A percentile compares a stretch with the other conserved stretches of the same genome.
Conservation (phyloP, 2,797 vertebrate species). For the Gallinago nigripennis region DNA sequence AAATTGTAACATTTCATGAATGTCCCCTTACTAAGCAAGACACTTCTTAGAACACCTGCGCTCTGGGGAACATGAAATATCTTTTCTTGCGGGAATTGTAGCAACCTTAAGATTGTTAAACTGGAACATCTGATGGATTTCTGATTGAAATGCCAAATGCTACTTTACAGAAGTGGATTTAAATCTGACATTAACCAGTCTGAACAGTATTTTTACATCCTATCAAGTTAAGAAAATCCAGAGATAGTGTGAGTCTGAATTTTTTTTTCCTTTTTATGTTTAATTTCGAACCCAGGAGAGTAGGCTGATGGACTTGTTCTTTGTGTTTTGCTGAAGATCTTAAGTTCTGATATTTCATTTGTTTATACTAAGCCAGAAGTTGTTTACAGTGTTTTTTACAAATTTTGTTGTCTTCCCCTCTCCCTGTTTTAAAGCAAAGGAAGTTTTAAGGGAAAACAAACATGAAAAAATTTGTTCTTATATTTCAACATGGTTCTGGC, state of each 20-base stretch:
- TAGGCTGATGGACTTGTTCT: neutral
- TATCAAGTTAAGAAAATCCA: neutral
- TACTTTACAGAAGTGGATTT: constrained; percentile 4
- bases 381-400: neutral
- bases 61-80: constrained; percentile 49
- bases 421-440: neutral
- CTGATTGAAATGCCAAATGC: constrained; percentile 40
- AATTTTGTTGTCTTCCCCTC: neutral
- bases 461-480: neutral
- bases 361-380: neutral
- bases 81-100: constrained; percentile 54
- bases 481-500: neutral
- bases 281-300: neutral
- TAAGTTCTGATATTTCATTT: neutral
- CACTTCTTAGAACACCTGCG: constrained; percentile 47
- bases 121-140: constrained; percentile 53
- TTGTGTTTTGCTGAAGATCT: neutral
- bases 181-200: neutral
- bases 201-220: constrained; percentile 4
- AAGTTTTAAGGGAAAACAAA: neutral
- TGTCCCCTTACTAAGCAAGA: constrained; percentile 59
- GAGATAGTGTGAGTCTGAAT: neutral
- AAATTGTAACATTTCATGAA: constrained; percentile 64
- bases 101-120: constrained; percentile 59
- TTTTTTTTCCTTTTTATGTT: neutral